Evolutionary conservation across 2,113 vertebrate species (phyloP), one percentile per base, ranked within the genome.

Genomic region (Archocentrus centrarchus): DNA sequence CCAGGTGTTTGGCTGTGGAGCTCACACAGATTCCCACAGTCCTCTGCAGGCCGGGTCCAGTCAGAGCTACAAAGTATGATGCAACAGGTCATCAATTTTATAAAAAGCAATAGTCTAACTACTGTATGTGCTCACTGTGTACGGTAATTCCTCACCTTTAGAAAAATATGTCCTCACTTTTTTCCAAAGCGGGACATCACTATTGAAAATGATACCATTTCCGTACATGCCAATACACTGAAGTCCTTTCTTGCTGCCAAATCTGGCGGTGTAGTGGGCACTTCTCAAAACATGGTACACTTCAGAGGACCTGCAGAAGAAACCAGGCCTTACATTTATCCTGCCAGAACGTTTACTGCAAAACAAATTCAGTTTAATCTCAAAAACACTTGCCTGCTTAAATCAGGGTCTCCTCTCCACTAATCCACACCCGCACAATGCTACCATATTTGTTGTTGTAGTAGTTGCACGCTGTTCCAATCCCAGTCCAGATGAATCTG

Each of bases 181-280:
- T 87, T 94, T 99, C 98, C 98, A 99, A 17, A 97, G 94, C 0
- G 81, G 86, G 0, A 97, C 89, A 50, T 99, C 96, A 24, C 97
- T 98, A 86, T 99, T 99, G 70, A 99, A 99, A 81, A 99, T 98
- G 73, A 99, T 95, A 1, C 98, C 98, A 0, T 96, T 98, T 88
- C 97, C 96, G 1, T 98, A 94, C 98, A 99, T 99, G 83, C 98
- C 97, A 0, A 99, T 95, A 79, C 97, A 97, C 90, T 97, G 96
- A 4, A 99, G 81, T 0, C 98, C 98, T 4, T 87, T 93, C 77
- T 96, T 97, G 82, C 97, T 99, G 59, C 96, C 98, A 17, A 99
- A 99, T 7, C 98, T 94, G 70, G 96, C 96, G 11, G 81, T 94
- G 47, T 99, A 99, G 37, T 97, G 94, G 70, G 79, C 93, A 2